These are phyloP conservation scores for Cydia pomonella DNA, from an alignment of 1,140 invertebrate genomes.

Conservation along the genomic window DNA sequence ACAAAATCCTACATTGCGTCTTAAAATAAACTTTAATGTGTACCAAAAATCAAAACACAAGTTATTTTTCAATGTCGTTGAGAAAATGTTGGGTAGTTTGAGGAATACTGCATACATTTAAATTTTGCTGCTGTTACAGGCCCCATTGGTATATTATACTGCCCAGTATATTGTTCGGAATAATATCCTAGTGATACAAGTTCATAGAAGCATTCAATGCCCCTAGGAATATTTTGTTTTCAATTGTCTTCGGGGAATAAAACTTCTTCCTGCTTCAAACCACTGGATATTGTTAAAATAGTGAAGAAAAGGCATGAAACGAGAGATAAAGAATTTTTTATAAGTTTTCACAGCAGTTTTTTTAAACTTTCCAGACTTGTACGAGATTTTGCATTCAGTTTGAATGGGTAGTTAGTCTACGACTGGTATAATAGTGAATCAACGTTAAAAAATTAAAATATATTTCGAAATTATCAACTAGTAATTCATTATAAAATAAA, in stretches of 20 bases:
- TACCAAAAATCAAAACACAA: too few relatives aligned
- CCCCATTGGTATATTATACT: too few relatives aligned
- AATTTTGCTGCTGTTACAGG: too few relatives aligned
- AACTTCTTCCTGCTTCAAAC: conserved; percentile 13
- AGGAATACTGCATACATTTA: too few relatives aligned
- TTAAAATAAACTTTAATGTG: too few relatives aligned
- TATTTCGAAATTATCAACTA: not conserved
- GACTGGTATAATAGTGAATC: not conserved
- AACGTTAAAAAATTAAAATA: not conserved
- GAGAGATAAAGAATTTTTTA: not conserved
- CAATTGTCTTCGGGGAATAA: not conserved
- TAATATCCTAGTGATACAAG: not conserved
- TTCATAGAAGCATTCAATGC: not conserved
- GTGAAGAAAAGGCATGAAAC: conserved; percentile 1
- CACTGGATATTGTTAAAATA: conserved; percentile 24
- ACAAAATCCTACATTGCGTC: too few relatives aligned
- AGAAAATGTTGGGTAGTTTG: too few relatives aligned
- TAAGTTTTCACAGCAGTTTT: conserved; percentile 8
- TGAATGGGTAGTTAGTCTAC: not conserved
- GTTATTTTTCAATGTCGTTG: too few relatives aligned
- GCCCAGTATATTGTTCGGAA: too few relatives aligned
- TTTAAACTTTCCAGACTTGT: conserved; percentile 8
- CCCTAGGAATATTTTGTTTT: conserved; percentile 15
- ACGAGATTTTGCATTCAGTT: not conserved
- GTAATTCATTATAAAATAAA: not conserved